Evolutionary conservation across 2,888 invertebrate genomes (phyloP).

Genomic region (Campoletis raptor): DNA sequence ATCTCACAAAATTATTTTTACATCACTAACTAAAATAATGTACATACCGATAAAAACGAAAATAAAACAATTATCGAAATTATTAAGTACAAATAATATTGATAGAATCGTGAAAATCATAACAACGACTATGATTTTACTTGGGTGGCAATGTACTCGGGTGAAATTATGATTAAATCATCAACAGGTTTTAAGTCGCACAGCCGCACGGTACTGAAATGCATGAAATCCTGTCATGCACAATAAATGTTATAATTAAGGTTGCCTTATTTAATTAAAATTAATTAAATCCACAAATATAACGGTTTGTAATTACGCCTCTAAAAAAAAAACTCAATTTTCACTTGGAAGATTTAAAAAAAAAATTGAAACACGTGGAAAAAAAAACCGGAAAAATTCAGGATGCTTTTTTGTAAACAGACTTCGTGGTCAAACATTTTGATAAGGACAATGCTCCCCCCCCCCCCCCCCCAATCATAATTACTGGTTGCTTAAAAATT

Average conservation of each 20-base stretch:
- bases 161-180: slow-evolving; percentile 17
- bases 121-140: slow-evolving; percentile 50
- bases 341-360: not conserved
- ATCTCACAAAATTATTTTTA: not conserved
- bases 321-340: not conserved
- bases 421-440: too few relatives aligned
- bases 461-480: not conserved
- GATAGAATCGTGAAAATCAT: slow-evolving; percentile 29
- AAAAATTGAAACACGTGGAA: not conserved
- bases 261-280: not conserved
- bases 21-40: slow-evolving; percentile 7
- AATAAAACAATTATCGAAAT: not conserved
- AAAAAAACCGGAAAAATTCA: not conserved
- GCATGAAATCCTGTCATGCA: slow-evolving; percentile 62
- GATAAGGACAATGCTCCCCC: too few relatives aligned
- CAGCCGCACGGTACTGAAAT: slow-evolving; percentile 78
- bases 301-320: not conserved
- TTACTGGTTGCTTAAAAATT: not conserved
- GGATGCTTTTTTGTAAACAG: too few relatives aligned
- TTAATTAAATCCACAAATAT: slow-evolving; percentile 3
- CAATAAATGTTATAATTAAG: slow-evolving; percentile 20
- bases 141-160: slow-evolving; percentile 1
- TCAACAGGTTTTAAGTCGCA: slow-evolving; percentile 77
- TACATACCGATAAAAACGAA: slow-evolving; percentile 12
- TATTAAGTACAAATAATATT: slow-evolving; percentile 28